Base-by-base conservation (phyloP, 1,140 invertebrate genomes). In the Calephelis virginiensis region DNA sequence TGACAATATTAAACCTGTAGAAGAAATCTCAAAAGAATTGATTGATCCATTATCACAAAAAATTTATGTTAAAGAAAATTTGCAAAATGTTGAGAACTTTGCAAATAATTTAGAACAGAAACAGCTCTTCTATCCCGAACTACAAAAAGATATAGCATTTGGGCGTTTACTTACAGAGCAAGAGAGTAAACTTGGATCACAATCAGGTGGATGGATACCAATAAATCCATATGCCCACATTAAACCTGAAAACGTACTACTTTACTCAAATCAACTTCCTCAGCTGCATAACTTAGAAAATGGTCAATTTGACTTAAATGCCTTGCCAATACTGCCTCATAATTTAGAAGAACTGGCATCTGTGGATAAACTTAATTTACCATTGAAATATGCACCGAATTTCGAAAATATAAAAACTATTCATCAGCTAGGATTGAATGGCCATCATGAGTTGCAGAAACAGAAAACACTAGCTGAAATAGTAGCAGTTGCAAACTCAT, bases 401-500 rank as follows among this genome's bases (percentile, higher is more conserved):
- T 6, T 38, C 37, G 28, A 6, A 12, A n/a, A 3, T 38, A 7
- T n/a, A 38, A 28, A 12, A 38, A 59, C 0, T 38, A 9, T 43
- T 43, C 40, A 43, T 9, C 40, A 0, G 8, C 6, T 37, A 38
- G 11, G 12, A 59, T 37, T 38, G 7, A 59, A 38, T 38, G 9
- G 13, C n/a, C 56, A 8, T 5, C 12, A 8, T 8, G 56, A 59
- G 37, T 0, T 59, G 8, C 11, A 40, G 37, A 59, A 40, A 38
- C 56, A 59, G 12, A 59, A 59, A 59, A 10, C 56, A 12, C 12
- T 59, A 0, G 56, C 56, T 6, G 56, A 59, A 59, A 40, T 59
- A 40, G 56, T 59, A 38, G 56, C 56, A 38, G 38, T 59, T 40
- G 56, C 56, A 59, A 59, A 40, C 56, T 40, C 56, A 59, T 38